These are phyloP conservation scores for Acropternis orthonyx DNA, from an alignment of 2,797 vertebrate genomes.

Conservation along the genomic window DNA sequence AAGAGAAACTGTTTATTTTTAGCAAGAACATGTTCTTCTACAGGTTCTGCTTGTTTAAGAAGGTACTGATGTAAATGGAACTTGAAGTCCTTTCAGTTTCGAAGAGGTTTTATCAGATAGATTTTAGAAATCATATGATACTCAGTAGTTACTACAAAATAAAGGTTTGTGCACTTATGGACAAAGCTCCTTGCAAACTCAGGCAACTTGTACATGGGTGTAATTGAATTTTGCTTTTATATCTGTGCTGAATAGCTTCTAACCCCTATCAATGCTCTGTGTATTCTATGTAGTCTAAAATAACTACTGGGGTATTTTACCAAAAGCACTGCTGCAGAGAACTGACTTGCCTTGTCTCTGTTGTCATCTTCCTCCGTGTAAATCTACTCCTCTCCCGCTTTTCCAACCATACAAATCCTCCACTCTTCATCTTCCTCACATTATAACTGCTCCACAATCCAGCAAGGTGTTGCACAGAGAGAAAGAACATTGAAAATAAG, in stretches of 20 bases:
- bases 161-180: neutral
- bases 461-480: neutral
- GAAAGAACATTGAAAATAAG: neutral
- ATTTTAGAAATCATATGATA: neutral
- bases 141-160: neutral
- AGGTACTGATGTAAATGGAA: neutral
- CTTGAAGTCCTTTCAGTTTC: neutral
- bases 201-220: neutral
- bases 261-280: neutral
- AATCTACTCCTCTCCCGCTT: neutral
- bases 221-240: neutral
- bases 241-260: neutral
- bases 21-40: neutral
- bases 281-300: neutral
- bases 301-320: neutral
- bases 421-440: neutral
- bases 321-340: neutral
- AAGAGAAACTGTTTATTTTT: constrained; percentile 3
- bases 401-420: neutral
- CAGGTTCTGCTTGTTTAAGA: neutral
- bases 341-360: neutral
- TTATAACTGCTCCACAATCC: neutral
- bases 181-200: neutral
- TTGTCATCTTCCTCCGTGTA: neutral
- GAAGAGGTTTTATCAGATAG: neutral